Conservation (phyloP, 1,140 invertebrate species). For the Zaprionus nigranus region DNA sequence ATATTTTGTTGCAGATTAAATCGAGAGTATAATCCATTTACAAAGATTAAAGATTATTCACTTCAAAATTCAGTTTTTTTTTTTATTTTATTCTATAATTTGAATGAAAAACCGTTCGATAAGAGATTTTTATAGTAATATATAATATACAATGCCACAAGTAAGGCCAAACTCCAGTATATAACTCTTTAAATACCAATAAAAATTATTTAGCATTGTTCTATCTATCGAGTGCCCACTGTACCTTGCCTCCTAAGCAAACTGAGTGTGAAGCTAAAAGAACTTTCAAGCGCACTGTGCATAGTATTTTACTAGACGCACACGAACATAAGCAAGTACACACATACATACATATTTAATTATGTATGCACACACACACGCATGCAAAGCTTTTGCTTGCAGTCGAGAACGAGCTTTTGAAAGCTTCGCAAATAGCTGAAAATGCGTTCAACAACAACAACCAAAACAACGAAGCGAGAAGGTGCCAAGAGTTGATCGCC, state of each 20-base stretch:
- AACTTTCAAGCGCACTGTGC: not conserved
- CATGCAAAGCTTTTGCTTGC: constrained; percentile 43
- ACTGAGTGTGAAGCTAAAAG: constrained; percentile 11
- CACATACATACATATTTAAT: not conserved
- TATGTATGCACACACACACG: constrained; percentile 14
- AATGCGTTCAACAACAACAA: constrained; percentile 61
- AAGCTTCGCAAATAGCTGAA: constrained; percentile 57
- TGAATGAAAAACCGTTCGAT: not conserved
- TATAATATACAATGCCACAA: not conserved
- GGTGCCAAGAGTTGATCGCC: constrained; percentile 26
- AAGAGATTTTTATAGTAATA: not conserved
- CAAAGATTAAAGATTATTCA: not conserved
- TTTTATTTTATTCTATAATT: no score
- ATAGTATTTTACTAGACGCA: not conserved
- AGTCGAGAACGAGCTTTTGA: constrained; percentile 46
- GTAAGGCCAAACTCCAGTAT: not conserved
- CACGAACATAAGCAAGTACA: not conserved
- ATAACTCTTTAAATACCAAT: not conserved
- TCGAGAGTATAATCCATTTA: not conserved
- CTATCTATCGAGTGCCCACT: not conserved
- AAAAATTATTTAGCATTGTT: not conserved
- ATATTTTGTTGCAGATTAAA: not conserved
- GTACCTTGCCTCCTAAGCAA: not conserved
- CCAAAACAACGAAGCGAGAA: constrained; percentile 25
- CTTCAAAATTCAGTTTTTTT: not conserved